Evolutionary conservation across 2,113 vertebrate species (phyloP), one percentile per base, ranked within the genome.

Genomic region (Colossoma macropomum): DNA sequence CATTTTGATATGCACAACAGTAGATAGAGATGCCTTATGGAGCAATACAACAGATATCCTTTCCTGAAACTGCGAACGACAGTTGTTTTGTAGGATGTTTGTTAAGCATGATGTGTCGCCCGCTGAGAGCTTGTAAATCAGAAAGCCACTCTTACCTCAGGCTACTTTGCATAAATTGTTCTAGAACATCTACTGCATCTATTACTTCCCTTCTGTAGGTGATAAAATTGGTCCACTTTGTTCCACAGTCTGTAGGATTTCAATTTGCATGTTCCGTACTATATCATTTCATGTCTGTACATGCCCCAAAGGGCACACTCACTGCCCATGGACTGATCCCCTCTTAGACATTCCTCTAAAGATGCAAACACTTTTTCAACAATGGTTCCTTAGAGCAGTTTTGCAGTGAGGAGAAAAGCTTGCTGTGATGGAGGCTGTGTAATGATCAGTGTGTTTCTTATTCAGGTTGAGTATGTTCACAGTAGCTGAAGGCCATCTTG

Each of bases 401-500:
- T 32, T 21, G 30, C 23, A 68, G 65, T 68, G 65, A 68, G 65
- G 30, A 68, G 16, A 30, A 68, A 34, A 19, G 63, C 16, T 30
- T 11, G 30, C 28, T 66, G 15, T 30, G 17, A 66, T 30, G 27
- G 63, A 66, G 28, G 63, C 4, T 30, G 13, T 13, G 63, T 32
- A 66, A 68, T 68, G 65, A 30, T 68, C 30, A 69, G 66, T 9
- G 8, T 3, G 41, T 80, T 60, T 75, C 5, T 76, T 66, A 45
- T 68, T 63, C 56, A 41, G 1, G 0, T 56, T 77, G 19, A 83
- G 75, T 63, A 77, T 63, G 54, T 77, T 70, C 27, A 77, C 34
- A n/a, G 27, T 71, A 56, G 60, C 79, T 54, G 66, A 77, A 85
- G 73, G 66, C 79, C 73, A 77, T 85, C 66, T 34, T 81, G 30